Evolutionary conservation across 2,113 vertebrate species (phyloP).

Genomic region (Chionis minor): DNA sequence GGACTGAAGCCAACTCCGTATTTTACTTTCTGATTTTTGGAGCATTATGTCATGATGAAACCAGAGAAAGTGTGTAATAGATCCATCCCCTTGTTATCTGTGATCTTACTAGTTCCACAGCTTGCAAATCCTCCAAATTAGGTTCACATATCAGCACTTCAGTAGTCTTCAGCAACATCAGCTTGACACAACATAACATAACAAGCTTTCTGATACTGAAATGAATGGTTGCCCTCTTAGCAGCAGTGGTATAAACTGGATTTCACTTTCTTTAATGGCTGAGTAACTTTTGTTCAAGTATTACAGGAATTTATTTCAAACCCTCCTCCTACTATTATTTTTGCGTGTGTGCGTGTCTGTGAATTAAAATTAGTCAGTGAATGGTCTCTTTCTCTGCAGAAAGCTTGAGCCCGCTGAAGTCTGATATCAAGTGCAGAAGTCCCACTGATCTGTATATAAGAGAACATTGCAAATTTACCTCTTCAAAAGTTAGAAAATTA

Average conservation of each 20-base stretch:
- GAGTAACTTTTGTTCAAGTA: neutral
- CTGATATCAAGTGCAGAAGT: neutral
- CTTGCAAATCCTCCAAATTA: slow-evolving; percentile 70
- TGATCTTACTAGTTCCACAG: slow-evolving; percentile 69
- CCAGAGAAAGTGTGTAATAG: slow-evolving; percentile 64
- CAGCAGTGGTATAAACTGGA: neutral
- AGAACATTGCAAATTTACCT: neutral
- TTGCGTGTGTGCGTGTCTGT: neutral
- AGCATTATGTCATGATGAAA: slow-evolving; percentile 64
- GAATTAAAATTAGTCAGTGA: neutral
- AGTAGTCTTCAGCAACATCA: slow-evolving; percentile 53
- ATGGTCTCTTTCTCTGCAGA: neutral
- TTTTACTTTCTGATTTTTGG: slow-evolving; percentile 64
- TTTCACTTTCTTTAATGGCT: neutral
- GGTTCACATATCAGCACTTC: slow-evolving; percentile 69
- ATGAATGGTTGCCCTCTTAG: neutral
- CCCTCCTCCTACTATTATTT: neutral
- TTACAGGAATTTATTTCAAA: neutral
- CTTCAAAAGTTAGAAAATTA: neutral
- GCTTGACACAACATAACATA: slow-evolving; percentile 50
- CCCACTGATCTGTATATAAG: neutral
- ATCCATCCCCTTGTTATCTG: slow-evolving; percentile 62
- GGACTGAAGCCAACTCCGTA: slow-evolving; percentile 42
- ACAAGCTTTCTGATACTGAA: slow-evolving; percentile 54
- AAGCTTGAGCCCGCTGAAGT: neutral